Conservation (phyloP, 1,140 invertebrate species). For the Elymnias hypermnestra region DNA sequence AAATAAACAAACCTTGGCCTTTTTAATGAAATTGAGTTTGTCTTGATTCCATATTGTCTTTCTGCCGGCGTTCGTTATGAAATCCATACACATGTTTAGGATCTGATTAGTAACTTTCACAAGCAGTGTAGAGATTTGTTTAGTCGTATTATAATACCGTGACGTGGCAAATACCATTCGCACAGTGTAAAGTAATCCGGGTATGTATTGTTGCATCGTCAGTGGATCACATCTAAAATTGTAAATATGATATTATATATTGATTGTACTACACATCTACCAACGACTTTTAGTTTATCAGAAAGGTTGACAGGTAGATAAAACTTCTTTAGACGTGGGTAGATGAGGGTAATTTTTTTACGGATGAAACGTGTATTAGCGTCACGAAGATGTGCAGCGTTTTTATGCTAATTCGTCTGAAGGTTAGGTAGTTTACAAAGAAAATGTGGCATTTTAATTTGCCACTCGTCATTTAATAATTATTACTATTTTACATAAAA, state of each 20-base stretch:
- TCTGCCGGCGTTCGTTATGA: constrained; percentile 80
- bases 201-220: constrained; percentile 82
- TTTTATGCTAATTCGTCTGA: too few relatives aligned
- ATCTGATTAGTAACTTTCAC: constrained; percentile 90
- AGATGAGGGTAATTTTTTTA: too few relatives aligned
- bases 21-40: constrained; percentile 79
- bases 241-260: neutral
- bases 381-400: too few relatives aligned
- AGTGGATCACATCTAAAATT: constrained; percentile 78
- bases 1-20: constrained; percentile 79
- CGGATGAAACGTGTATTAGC: too few relatives aligned
- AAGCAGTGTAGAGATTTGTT: constrained; percentile 85
- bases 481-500: too few relatives aligned
- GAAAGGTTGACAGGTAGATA: too few relatives aligned
- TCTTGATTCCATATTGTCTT: constrained; percentile 84
- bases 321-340: too few relatives aligned
- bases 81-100: constrained; percentile 82
- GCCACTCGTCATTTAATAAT: too few relatives aligned
- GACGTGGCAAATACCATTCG: constrained; percentile 91
- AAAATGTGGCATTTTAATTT: too few relatives aligned
- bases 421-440: too few relatives aligned
- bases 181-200: constrained; percentile 83
- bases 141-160: constrained; percentile 88
- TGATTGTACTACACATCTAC: too few relatives aligned
- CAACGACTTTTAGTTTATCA: too few relatives aligned